These are phyloP conservation scores for Megastigmus dorsalis DNA, from an alignment of 2,888 invertebrate species.

Conservation along the genomic window DNA sequence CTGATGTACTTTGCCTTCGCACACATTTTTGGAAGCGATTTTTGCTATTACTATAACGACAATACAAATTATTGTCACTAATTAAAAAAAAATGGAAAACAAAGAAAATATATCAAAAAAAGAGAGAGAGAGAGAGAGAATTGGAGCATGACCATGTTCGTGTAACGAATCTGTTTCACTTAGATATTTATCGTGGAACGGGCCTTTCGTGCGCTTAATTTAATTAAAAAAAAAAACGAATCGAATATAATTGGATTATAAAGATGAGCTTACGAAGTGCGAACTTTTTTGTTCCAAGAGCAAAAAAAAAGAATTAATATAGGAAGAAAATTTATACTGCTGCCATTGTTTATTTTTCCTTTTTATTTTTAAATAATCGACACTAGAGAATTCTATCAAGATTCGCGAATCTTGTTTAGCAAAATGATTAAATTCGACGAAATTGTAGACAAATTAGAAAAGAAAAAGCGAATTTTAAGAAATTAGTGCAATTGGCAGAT, in stretches of 20 bases:
- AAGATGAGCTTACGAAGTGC: constrained; percentile 44
- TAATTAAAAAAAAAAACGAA: constrained; percentile 43
- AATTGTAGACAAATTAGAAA: constrained; percentile 31
- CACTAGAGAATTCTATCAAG: constrained; percentile 20
- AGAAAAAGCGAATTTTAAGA: constrained; percentile 48
- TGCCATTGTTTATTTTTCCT: constrained; percentile 34
- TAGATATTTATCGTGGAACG: constrained; percentile 40
- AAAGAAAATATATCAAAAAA: constrained; percentile 27
- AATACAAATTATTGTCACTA: constrained; percentile 30
- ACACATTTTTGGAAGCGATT: constrained; percentile 28
- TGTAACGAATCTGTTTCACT: constrained; percentile 39
- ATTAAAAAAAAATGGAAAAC: neutral
- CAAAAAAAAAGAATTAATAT: constrained; percentile 40
- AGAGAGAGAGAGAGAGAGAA: constrained; percentile 1
- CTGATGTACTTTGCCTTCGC: constrained; percentile 49
- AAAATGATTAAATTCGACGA: too few relatives aligned
- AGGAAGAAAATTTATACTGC: constrained; percentile 9
- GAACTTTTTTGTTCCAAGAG: constrained; percentile 44
- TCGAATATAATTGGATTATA: constrained; percentile 42
- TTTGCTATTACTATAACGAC: constrained; percentile 29
- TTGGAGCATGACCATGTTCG: constrained; percentile 27
- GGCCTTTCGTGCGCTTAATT: constrained; percentile 50
- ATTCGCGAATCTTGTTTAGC: constrained; percentile 39
- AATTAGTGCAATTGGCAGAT: constrained; percentile 62
- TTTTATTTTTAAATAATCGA: constrained; percentile 16